Conservation (phyloP, 2,113 vertebrate species). For the Lophius piscatorius region DNA sequence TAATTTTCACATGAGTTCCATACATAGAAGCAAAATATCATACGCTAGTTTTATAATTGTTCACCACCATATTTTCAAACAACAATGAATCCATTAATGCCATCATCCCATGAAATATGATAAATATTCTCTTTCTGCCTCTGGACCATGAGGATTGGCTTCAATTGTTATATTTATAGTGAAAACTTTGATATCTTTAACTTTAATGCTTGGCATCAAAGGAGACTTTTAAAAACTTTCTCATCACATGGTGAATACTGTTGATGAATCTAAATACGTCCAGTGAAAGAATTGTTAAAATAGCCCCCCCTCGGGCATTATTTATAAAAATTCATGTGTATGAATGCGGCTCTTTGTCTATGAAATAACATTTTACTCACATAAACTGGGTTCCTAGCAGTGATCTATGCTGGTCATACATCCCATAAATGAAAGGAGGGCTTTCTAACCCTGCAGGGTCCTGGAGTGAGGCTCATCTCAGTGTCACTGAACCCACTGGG, state of each 20-base stretch:
- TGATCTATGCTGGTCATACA: constrained; percentile 24
- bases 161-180: too few relatives aligned
- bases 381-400: constrained; percentile 10
- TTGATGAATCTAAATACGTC: not conserved
- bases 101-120: too few relatives aligned
- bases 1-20: too few relatives aligned
- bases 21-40: too few relatives aligned
- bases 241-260: not conserved
- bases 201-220: too few relatives aligned
- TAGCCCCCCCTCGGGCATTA: not conserved
- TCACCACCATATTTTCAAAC: too few relatives aligned
- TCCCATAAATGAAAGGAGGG: constrained; percentile 15
- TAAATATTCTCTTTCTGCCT: too few relatives aligned
- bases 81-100: too few relatives aligned
- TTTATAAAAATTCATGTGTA: not conserved
- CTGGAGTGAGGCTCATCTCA: constrained; percentile 45
- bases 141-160: too few relatives aligned
- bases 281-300: not conserved
- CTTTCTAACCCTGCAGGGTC: constrained; percentile 23
- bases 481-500: constrained; percentile 54
- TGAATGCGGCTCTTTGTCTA: constrained; percentile 35
- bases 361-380: constrained; percentile 14
- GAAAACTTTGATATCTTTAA: too few relatives aligned
- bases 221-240: too few relatives aligned
- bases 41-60: too few relatives aligned